A percentile compares a stretch with the other conserved stretches of the same genome.
These are phyloP conservation scores for Cheilosia pagana DNA, from an alignment of 2,888 invertebrate genomes.

Conservation along the genomic window DNA sequence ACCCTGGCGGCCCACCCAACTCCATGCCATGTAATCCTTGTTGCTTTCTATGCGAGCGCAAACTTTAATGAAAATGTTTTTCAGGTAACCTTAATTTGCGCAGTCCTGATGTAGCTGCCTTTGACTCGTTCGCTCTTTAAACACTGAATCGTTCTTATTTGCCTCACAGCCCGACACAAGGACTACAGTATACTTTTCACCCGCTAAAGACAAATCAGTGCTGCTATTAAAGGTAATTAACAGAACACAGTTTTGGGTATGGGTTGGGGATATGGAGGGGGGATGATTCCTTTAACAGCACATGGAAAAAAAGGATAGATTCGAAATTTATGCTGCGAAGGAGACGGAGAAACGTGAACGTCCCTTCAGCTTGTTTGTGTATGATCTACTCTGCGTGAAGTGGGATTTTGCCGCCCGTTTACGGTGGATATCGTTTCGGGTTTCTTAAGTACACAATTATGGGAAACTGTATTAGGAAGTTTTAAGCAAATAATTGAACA, in stretches of 20 bases:
- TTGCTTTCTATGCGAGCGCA: slow-evolving; percentile 47
- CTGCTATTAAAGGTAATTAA: slow-evolving; percentile 75
- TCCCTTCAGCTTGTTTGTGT: slow-evolving; percentile 47
- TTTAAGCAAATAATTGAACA: slow-evolving; percentile 71
- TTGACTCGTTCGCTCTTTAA: slow-evolving; percentile 52
- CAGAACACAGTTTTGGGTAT: slow-evolving; percentile 66
- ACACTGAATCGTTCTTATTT: slow-evolving; percentile 33
- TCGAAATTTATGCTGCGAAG: slow-evolving; percentile 45
- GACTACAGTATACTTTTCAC: slow-evolving; percentile 38
- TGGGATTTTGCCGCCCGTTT: slow-evolving; percentile 5
- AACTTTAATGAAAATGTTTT: slow-evolving; percentile 74
- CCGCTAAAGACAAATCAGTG: slow-evolving; percentile 72
- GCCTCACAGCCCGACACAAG: slow-evolving; percentile 18
- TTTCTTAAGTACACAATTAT: slow-evolving; percentile 71
- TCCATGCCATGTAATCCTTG: slow-evolving; percentile 62
- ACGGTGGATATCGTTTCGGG: slow-evolving; percentile 46
- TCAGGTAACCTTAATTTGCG: slow-evolving; percentile 71
- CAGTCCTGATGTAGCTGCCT: slow-evolving; percentile 39
- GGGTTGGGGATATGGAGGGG: slow-evolving; percentile 21
- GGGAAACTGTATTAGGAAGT: slow-evolving; percentile 59
- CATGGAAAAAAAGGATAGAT: slow-evolving; percentile 29
- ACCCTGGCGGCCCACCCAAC: slow-evolving; percentile 46
- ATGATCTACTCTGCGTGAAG: slow-evolving; percentile 37
- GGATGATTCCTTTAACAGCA: slow-evolving; percentile 5
- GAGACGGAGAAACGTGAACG: neutral